Evolutionary conservation across 1,140 invertebrate genomes (phyloP), one percentile per base, ranked within the genome.

Genomic region (Triops cancriformis): DNA sequence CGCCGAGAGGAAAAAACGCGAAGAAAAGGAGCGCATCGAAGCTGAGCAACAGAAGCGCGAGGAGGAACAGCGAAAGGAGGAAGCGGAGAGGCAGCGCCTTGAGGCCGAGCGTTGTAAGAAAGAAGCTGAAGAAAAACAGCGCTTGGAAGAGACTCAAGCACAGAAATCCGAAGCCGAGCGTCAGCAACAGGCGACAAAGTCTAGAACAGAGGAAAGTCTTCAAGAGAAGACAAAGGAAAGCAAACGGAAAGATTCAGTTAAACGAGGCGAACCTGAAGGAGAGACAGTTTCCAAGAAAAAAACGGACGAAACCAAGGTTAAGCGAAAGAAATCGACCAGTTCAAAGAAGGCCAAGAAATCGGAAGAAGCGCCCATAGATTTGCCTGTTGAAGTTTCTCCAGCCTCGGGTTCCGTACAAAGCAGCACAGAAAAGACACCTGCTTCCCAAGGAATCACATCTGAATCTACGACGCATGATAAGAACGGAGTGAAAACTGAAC

Each of bases 41-140:
- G 74, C 51, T 76, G 72, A 74, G 74, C n/a, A 77, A 31, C 23
- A 79, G 79, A 41, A 28, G 75, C 41, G 73, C 43, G 77, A 80
- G 77, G 77, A 81, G 72, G 73, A 76, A 74, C 72, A 80, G n/a
- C 14, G 12, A 27, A 23, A 43, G n/a, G 12, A 76, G 28, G 43
- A 76, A 76, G 75, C 11, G 28, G 76, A 72, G 74, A 26, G 5
- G 73, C 27, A 76, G 80, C 79, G 75, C 72, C 76, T 74, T 80
- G 77, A 82, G 76, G 74, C 79, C 81, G 77, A 80, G 76, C 74
- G 27, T 14, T 26, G 79, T 80, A 76, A 43, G 77, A 74, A 80
- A 73, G 43, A 72, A 76, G 80, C 79, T 51, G 76, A 42, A 74
- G 79, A 80, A 76, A 42, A 77, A 51, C 74, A 18, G 14, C 74